These are phyloP conservation scores for Heteromormyrus szaboi DNA, from an alignment of 2,797 vertebrate genomes.

Conservation along the genomic window DNA sequence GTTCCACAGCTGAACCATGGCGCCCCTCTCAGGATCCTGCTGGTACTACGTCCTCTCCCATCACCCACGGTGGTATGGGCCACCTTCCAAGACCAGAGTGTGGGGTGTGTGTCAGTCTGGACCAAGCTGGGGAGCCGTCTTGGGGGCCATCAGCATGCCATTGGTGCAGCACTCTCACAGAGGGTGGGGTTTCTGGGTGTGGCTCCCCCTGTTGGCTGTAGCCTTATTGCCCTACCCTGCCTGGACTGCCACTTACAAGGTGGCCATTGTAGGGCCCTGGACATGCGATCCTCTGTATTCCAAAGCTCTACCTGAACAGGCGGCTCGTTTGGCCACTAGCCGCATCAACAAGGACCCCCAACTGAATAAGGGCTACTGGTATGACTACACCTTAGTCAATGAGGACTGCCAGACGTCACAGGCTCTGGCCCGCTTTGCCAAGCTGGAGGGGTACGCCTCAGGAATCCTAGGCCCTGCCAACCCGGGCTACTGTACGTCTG, in stretches of 20 bases:
- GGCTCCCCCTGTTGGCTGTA: conserved; percentile 32
- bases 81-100: background rate
- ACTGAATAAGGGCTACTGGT: conserved; percentile 56
- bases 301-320: conserved; percentile 57
- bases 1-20: conserved; percentile 8
- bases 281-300: conserved; percentile 71
- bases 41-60: conserved; percentile 9
- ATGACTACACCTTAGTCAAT: conserved; percentile 59
- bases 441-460: conserved; percentile 57
- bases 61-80: conserved; percentile 5
- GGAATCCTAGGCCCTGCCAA: conserved; percentile 70
- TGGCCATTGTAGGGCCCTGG: conserved; percentile 77
- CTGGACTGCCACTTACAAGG: conserved; percentile 55
- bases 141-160: background rate
- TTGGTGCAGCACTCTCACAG: conserved; percentile 31
- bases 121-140: background rate
- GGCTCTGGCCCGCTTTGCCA: conserved; percentile 54
- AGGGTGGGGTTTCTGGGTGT: conserved; percentile 25
- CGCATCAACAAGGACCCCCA: conserved; percentile 55
- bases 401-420: conserved; percentile 56
- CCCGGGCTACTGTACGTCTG: conserved; percentile 64
- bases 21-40: background rate
- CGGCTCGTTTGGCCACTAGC: conserved; percentile 60
- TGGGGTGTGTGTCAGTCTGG: background rate
- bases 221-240: background rate